These are phyloP conservation scores for Coleophora flavipennella DNA, from an alignment of 2,888 invertebrate species.

Conservation along the genomic window DNA sequence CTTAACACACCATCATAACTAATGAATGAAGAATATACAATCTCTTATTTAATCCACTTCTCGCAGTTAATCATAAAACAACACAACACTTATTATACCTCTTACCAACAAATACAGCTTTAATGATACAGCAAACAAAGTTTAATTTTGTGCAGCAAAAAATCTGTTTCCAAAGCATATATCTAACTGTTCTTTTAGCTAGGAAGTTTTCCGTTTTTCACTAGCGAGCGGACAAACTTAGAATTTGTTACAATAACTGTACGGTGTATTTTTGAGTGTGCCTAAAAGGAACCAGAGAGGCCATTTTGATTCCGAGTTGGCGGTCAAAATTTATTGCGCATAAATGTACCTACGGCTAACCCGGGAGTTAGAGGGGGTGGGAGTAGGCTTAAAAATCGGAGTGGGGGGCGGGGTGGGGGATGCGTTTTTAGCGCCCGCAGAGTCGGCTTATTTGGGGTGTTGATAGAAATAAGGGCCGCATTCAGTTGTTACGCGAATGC, in stretches of 20 bases:
- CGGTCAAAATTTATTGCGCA: slow-evolving; percentile 73
- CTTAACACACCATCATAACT: slow-evolving; percentile 48
- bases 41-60: slow-evolving; percentile 45
- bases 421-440: slow-evolving; percentile 69
- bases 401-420: slow-evolving; percentile 64
- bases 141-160: slow-evolving; percentile 44
- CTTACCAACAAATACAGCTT: slow-evolving; percentile 11
- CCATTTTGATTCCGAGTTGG: slow-evolving; percentile 50
- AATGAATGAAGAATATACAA: slow-evolving; percentile 67
- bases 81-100: no score
- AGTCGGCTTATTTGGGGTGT: slow-evolving; percentile 69
- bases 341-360: slow-evolving; percentile 72
- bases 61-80: no score
- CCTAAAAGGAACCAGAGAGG: slow-evolving; percentile 30
- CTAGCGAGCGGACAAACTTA: no score
- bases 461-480: slow-evolving; percentile 55
- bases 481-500: not conserved
- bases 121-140: slow-evolving; percentile 30
- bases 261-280: slow-evolving; percentile 26
- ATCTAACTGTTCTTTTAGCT: slow-evolving; percentile 61
- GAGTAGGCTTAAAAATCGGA: slow-evolving; percentile 71
- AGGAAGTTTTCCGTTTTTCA: slow-evolving; percentile 21
- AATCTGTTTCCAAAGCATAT: slow-evolving; percentile 48
- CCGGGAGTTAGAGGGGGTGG: slow-evolving; percentile 65
- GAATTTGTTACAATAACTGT: not conserved